These are phyloP conservation scores for Gopherus flavomarginatus DNA, from an alignment of 2,113 vertebrate species.

Conservation along the genomic window DNA sequence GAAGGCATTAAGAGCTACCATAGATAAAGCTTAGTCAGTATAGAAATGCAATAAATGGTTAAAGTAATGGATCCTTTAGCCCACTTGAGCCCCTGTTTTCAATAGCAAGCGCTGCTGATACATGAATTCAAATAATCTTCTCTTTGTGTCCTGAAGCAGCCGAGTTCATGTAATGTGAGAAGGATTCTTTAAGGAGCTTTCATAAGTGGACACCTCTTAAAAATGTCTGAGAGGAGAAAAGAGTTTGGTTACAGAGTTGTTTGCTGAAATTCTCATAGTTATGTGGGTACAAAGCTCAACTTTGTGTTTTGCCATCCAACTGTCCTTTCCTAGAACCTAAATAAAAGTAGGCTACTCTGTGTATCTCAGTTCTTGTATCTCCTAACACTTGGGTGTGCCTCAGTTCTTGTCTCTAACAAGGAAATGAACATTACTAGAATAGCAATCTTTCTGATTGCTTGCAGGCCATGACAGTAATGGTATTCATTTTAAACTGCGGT, in stretches of 20 bases:
- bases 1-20: background rate
- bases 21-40: background rate
- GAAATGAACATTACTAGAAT: background rate
- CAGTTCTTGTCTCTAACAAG: background rate
- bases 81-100: background rate
- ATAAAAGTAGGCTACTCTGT: background rate
- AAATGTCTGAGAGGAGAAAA: background rate
- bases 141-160: background rate
- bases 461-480: background rate
- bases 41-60: background rate
- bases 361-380: background rate
- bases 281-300: background rate
- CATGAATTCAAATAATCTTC: background rate
- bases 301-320: background rate
- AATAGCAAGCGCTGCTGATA: background rate
- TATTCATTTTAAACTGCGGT: background rate
- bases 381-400: too few relatives aligned
- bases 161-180: background rate
- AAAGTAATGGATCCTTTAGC: background rate
- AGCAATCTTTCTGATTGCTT: background rate
- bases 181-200: background rate
- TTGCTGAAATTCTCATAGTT: background rate
- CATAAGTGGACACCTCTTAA: background rate
- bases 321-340: background rate
- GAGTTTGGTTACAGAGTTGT: background rate